phyloP scores from a whole-genome alignment of 2,113 vertebrate genomes.

The Aldabrachelys gigantea region DNA sequence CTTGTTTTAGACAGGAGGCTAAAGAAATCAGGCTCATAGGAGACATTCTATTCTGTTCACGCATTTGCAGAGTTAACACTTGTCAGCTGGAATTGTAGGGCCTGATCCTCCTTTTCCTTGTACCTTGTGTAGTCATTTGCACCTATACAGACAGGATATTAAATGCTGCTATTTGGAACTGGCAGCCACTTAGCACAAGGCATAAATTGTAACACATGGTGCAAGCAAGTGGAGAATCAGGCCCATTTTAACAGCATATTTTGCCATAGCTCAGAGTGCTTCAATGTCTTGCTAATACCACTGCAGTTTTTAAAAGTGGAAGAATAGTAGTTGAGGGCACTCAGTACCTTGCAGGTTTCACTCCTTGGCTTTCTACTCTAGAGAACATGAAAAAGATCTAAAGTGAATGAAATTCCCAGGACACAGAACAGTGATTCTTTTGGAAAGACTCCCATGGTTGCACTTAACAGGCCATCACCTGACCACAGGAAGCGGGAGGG shows the following conservation, averaged over 20 bases:
- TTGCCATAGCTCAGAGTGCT: background rate
- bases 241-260: conserved; percentile 53
- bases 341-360: conserved; percentile 52
- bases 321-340: conserved; percentile 52
- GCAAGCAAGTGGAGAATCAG: conserved; percentile 55
- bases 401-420: conserved; percentile 40
- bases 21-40: conserved; percentile 6
- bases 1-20: conserved; percentile 13
- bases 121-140: conserved; percentile 57
- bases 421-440: conserved; percentile 42
- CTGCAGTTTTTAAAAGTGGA: conserved; percentile 36
- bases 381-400: conserved; percentile 55
- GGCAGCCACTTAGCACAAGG: conserved; percentile 39
- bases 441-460: conserved; percentile 47
- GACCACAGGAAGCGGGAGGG: conserved; percentile 28
- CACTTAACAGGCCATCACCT: conserved; percentile 68
- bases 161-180: conserved; percentile 43
- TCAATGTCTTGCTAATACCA: conserved; percentile 17
- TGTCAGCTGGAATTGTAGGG: background rate
- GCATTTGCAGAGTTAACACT: conserved; percentile 17
- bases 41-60: conserved; percentile 13
- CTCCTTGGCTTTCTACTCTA: conserved; percentile 43
- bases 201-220: conserved; percentile 33
- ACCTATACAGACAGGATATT: conserved; percentile 47
- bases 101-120: conserved; percentile 33